phyloP scores from a whole-genome alignment of 2,888 invertebrate genomes.

The Phlogophora meticulosa region DNA sequence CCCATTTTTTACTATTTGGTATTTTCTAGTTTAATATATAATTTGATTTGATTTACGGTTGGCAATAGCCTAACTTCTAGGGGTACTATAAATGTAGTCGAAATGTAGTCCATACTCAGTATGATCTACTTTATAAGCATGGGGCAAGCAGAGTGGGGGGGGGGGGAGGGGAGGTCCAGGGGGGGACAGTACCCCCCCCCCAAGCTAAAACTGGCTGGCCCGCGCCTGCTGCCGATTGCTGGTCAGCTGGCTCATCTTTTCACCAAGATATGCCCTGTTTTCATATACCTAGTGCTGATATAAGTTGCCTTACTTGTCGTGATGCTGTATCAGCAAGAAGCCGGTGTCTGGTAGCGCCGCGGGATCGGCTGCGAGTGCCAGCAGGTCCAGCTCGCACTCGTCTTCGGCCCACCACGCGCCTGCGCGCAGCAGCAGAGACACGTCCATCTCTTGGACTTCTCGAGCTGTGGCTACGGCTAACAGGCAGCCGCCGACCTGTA shows the following conservation, averaged over 20 bases:
- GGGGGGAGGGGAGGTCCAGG: too few relatives aligned
- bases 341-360: conserved; percentile 95
- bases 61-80: too few relatives aligned
- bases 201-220: too few relatives aligned
- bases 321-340: conserved; percentile 97
- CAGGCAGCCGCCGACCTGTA: conserved; percentile 94
- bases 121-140: too few relatives aligned
- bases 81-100: too few relatives aligned
- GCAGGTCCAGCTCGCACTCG: conserved; percentile 98
- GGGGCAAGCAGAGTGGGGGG: too few relatives aligned
- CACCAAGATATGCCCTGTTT: neutral
- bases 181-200: too few relatives aligned
- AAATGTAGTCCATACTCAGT: too few relatives aligned
- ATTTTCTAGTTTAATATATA: too few relatives aligned
- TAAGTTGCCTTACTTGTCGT: conserved; percentile 86
- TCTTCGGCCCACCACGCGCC: conserved; percentile 98
- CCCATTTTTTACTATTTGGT: too few relatives aligned
- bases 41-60: too few relatives aligned
- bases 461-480: conserved; percentile 98
- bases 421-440: conserved; percentile 96
- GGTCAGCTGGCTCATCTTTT: neutral
- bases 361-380: conserved; percentile 95
- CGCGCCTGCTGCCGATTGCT: neutral
- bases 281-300: too few relatives aligned
- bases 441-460: conserved; percentile 99